Percentiles rank a stretch among this genome's conserved stretches.
phyloP scores from a whole-genome alignment of 1,140 invertebrate genomes.

The Cyclina sinensis region DNA sequence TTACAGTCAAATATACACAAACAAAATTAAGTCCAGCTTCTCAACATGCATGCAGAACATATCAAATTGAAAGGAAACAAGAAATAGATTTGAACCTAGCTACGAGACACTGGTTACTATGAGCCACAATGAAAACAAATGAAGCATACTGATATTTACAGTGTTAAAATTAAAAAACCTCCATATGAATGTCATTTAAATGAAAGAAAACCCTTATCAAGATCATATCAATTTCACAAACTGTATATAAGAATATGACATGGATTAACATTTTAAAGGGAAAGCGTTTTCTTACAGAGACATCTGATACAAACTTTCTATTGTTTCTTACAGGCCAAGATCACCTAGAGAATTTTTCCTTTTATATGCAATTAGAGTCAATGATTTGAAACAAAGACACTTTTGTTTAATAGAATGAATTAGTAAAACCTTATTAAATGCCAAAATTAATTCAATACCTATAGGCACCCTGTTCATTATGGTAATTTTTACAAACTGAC shows the following conservation, averaged over 20 bases:
- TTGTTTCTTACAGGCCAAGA: background rate
- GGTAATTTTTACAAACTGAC: background rate
- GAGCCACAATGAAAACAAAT: background rate
- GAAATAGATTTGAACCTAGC: background rate
- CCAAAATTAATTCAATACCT: conserved; percentile 12
- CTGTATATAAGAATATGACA: background rate
- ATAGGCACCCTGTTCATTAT: background rate
- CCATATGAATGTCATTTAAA: conserved; percentile 12
- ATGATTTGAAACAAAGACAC: background rate
- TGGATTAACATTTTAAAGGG: conserved; percentile 4
- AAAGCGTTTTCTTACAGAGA: conserved; percentile 7
- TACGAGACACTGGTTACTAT: conserved; percentile 18
- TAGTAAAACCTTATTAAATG: conserved; percentile 28
- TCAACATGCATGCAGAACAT: background rate
- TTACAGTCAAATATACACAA: background rate
- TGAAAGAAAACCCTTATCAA: background rate
- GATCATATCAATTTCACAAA: conserved; percentile 22
- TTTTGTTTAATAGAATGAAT: background rate
- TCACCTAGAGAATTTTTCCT: background rate
- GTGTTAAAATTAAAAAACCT: background rate
- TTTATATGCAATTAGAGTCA: background rate
- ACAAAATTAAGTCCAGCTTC: background rate
- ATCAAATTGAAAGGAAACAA: background rate
- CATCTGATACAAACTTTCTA: background rate
- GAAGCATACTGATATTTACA: conserved; percentile 14